Evolutionary conservation across 2,113 vertebrate species (phyloP).

Genomic region (Pangasianodon hypophthalmus): DNA sequence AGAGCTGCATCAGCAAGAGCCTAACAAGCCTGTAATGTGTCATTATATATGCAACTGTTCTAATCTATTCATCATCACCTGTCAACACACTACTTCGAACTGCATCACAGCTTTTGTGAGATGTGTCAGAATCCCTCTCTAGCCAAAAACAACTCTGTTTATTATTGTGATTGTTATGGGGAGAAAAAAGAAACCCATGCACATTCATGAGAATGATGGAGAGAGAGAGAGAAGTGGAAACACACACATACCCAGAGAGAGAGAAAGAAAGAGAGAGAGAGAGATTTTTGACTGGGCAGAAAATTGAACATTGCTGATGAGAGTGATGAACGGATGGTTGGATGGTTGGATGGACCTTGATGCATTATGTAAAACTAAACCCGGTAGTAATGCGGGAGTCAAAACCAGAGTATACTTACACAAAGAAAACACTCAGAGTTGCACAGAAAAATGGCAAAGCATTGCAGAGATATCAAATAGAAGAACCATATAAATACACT

Average conservation of each 20-base stretch:
- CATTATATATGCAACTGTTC: slow-evolving; percentile 14
- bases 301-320: not conserved
- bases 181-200: not conserved
- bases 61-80: slow-evolving; percentile 7
- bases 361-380: not conserved
- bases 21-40: not conserved
- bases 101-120: not conserved
- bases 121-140: not conserved
- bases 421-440: not conserved
- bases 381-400: not conserved
- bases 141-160: not conserved
- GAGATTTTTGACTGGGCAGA: no score
- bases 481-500: not conserved
- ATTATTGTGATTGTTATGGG: not conserved
- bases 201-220: not conserved
- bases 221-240: not conserved
- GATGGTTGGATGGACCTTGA: not conserved
- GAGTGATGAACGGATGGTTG: not conserved
- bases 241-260: not conserved
- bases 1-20: slow-evolving; percentile 16
- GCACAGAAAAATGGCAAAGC: not conserved
- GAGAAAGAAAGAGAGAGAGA: not conserved
- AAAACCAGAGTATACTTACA: not conserved
- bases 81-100: not conserved
- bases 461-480: not conserved